Percentiles rank a stretch among this genome's conserved stretches.
Conservation (phyloP, 92 coral and sea anemone species). For the Palythoa grandiflora region DNA sequence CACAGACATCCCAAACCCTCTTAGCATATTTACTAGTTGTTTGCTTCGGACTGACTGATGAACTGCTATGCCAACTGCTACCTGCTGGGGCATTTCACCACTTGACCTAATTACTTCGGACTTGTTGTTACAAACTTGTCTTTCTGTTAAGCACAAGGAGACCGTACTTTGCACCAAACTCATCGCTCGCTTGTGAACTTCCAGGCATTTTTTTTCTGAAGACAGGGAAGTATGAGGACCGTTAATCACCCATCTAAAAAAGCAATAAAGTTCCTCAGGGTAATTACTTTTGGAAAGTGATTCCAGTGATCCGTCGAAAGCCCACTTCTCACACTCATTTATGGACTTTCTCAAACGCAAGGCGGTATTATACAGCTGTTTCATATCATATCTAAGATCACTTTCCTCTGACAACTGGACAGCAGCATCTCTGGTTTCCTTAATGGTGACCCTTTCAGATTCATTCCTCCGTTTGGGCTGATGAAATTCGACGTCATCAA, state of each 20-base stretch:
- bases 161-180: not conserved
- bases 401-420: conserved; percentile 28
- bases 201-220: not conserved
- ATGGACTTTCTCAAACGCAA: not conserved
- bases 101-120: not conserved
- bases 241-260: not conserved
- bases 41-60: no score
- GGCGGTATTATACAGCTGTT: no score
- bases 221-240: not conserved
- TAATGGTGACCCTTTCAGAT: conserved; percentile 38
- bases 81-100: not conserved
- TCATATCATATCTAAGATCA: no score
- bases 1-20: no score
- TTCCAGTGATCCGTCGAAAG: not conserved
- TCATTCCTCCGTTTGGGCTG: conserved; percentile 15
- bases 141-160: not conserved
- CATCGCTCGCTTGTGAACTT: not conserved
- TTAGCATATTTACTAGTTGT: no score
- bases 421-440: conserved; percentile 47
- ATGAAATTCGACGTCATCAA: conserved; percentile 43
- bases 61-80: no score
- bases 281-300: not conserved
- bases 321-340: not conserved
- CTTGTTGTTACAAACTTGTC: no score
- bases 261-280: not conserved